Conservation (phyloP, 2,888 invertebrate genomes). For the Cheilosia urbana region DNA sequence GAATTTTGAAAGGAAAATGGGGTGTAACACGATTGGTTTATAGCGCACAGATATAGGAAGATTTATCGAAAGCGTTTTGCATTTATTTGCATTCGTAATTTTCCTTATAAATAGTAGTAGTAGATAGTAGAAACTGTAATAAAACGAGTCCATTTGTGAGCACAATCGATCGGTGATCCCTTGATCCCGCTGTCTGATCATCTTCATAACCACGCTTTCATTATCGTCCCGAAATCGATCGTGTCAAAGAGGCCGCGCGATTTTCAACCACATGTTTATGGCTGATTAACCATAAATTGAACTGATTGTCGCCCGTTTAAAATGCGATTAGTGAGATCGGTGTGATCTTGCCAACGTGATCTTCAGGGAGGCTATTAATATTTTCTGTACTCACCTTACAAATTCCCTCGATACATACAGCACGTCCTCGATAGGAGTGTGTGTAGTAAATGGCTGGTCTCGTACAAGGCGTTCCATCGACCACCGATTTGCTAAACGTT, state of each 20-base stretch:
- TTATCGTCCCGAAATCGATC: slow-evolving; percentile 46
- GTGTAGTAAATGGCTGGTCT: slow-evolving; percentile 84
- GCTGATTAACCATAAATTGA: slow-evolving; percentile 54
- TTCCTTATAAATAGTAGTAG: too few relatives aligned
- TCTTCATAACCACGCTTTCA: slow-evolving; percentile 38
- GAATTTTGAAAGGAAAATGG: slow-evolving; percentile 17
- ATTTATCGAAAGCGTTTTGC: neutral
- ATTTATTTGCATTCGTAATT: slow-evolving; percentile 25
- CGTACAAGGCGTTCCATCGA: slow-evolving; percentile 92
- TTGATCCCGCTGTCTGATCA: slow-evolving; percentile 33
- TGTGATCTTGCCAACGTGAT: slow-evolving; percentile 71
- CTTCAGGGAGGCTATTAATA: neutral
- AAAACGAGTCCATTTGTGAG: neutral
- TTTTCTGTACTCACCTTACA: slow-evolving; percentile 89
- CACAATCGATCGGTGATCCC: slow-evolving; percentile 38
- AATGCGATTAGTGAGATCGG: slow-evolving; percentile 67
- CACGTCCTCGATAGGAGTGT: slow-evolving; percentile 85
- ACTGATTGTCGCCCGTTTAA: slow-evolving; percentile 71
- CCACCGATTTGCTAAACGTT: slow-evolving; percentile 90
- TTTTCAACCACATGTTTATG: slow-evolving; percentile 23
- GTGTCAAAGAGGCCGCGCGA: slow-evolving; percentile 44
- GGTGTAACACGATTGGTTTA: slow-evolving; percentile 15
- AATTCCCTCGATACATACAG: slow-evolving; percentile 91
- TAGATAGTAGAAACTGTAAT: too few relatives aligned
- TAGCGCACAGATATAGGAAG: neutral